Percentiles rank a stretch among this genome's conserved stretches.
phyloP scores from a whole-genome alignment of 2,113 vertebrate genomes.

The Pipra filicauda region DNA sequence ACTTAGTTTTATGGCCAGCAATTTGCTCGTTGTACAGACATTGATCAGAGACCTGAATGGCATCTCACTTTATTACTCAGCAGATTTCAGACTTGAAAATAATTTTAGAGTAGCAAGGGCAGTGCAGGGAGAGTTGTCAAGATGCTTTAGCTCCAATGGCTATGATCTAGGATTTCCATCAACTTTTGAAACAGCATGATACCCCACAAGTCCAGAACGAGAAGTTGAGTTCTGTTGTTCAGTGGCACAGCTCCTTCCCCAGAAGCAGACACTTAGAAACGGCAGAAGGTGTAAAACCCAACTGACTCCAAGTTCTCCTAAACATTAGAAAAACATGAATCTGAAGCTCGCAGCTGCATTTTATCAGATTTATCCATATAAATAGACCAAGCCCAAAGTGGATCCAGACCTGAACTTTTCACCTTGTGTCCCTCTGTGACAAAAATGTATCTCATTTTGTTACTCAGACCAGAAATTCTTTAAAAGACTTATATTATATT shows the following conservation, averaged over 20 bases:
- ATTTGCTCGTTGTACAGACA: neutral
- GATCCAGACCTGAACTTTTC: slow-evolving; percentile 65
- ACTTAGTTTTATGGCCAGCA: neutral
- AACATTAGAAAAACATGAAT: slow-evolving; percentile 27
- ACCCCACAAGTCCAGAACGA: neutral
- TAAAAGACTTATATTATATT: slow-evolving; percentile 40
- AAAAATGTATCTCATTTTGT: slow-evolving; percentile 57
- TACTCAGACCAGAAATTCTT: slow-evolving; percentile 52
- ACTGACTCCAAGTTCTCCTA: neutral
- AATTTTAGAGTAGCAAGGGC: neutral
- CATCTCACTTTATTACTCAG: slow-evolving; percentile 15
- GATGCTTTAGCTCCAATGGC: neutral
- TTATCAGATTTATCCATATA: slow-evolving; percentile 56
- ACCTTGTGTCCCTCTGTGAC: slow-evolving; percentile 62
- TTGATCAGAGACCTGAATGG: neutral
- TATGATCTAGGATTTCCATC: slow-evolving; percentile 26
- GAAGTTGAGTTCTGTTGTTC: neutral
- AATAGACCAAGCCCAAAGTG: slow-evolving; percentile 54
- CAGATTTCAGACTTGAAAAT: neutral
- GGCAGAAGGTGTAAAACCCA: slow-evolving; percentile 52
- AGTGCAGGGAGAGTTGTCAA: neutral
- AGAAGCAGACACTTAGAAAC: neutral
- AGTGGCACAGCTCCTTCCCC: neutral
- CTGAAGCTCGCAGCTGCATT: slow-evolving; percentile 43
- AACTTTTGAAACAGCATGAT: slow-evolving; percentile 13